Conservation (phyloP, 2,888 invertebrate genomes). For the Melikaiella ostensackeni region DNA sequence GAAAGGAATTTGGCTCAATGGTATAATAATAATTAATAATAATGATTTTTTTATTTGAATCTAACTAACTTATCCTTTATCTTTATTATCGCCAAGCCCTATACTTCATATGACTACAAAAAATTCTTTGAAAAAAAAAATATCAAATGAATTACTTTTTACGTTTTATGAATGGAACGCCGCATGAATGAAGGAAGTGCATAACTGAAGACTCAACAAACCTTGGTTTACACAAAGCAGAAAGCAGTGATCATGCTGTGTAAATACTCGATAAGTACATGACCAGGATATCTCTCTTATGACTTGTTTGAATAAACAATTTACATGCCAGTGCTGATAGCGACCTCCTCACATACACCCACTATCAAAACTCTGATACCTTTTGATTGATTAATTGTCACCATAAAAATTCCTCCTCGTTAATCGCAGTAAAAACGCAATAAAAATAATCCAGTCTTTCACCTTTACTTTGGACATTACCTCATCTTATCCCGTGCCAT, state of each 20-base stretch:
- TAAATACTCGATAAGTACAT: constrained; percentile 18
- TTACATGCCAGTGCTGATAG: constrained; percentile 10
- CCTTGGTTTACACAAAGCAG: constrained; percentile 10
- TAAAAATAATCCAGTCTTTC: constrained; percentile 25
- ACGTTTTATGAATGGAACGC: background rate
- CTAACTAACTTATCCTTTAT: too few species aligned
- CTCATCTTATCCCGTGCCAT: background rate
- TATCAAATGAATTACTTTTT: background rate
- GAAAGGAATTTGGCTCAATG: too few species aligned
- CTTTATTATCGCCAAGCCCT: too few species aligned
- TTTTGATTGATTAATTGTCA: constrained; percentile 35
- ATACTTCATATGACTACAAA: too few species aligned
- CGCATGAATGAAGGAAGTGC: background rate
- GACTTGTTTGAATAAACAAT: constrained; percentile 33
- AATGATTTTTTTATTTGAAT: too few species aligned
- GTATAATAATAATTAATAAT: too few species aligned
- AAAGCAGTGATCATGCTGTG: background rate
- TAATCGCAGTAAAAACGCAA: constrained; percentile 33
- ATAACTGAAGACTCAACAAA: background rate
- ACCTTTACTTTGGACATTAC: constrained; percentile 7
- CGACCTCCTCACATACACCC: background rate
- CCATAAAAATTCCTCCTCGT: constrained; percentile 31
- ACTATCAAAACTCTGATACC: constrained; percentile 8
- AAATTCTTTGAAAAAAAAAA: too few species aligned
- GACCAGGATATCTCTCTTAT: background rate